Conservation (phyloP, 2,113 vertebrate genomes). For the Elephantulus edwardii region DNA sequence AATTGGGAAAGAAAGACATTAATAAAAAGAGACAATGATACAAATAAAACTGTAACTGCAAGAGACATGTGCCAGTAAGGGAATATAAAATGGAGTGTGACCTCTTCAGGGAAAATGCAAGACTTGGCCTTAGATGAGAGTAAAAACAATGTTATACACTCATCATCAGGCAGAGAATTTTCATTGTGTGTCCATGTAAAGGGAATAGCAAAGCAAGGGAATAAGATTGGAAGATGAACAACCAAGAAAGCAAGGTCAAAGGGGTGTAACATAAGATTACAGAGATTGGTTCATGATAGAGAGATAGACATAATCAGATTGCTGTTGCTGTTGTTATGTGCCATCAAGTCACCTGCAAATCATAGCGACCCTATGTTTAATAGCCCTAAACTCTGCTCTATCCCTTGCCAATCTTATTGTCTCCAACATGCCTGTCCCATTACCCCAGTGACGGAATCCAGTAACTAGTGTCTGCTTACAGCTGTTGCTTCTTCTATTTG, state of each 20-base stretch:
- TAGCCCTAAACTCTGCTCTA: too few species aligned
- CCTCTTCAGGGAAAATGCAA: not conserved
- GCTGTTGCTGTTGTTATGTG: too few species aligned
- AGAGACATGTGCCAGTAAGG: not conserved
- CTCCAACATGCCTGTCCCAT: too few species aligned
- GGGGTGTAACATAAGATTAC: accelerated
- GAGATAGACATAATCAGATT: accelerated
- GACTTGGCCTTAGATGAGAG: not conserved
- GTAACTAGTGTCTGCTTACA: too few species aligned
- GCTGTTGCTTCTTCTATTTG: too few species aligned
- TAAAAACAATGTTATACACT: too few species aligned
- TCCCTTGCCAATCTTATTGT: too few species aligned
- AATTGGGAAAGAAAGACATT: not conserved
- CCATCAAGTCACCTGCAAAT: too few species aligned
- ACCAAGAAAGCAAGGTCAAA: not conserved
- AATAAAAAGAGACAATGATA: accelerated
- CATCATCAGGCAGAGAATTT: not conserved
- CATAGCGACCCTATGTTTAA: too few species aligned
- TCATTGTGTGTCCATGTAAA: not conserved
- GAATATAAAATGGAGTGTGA: too few species aligned
- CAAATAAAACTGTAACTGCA: not conserved
- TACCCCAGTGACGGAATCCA: too few species aligned
- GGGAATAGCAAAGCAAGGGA: not conserved
- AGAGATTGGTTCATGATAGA: not conserved
- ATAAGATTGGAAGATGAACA: not conserved